Conservation (phyloP, 2,797 vertebrate genomes). For the Jordanella pulchra region DNA sequence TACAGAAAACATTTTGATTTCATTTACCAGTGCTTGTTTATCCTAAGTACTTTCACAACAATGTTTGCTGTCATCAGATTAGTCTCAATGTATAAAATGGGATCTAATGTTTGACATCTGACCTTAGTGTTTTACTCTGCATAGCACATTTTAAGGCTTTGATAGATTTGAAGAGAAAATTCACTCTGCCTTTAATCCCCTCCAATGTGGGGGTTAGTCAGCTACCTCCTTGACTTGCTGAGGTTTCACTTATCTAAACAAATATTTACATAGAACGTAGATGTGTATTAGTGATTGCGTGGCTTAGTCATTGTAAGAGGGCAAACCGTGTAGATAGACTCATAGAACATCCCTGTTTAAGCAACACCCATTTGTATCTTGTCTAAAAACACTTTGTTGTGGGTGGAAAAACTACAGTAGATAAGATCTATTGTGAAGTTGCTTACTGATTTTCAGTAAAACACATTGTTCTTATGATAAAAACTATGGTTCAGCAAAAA, state of each 20-base stretch:
- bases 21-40: not conserved
- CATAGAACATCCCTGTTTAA: not conserved
- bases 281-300: not conserved
- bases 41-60: not conserved
- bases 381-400: constrained; percentile 12
- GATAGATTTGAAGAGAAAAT: constrained; percentile 18
- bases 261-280: not conserved
- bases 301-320: constrained; percentile 11
- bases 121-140: constrained; percentile 31
- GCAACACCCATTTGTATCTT: constrained; percentile 19
- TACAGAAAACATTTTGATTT: not conserved
- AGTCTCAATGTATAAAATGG: constrained; percentile 35
- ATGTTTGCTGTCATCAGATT: not conserved
- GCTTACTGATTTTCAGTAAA: constrained; percentile 4
- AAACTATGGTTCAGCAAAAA: not conserved
- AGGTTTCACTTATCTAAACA: fast-evolving
- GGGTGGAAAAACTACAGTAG: constrained; percentile 8
- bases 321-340: not conserved
- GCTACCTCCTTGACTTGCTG: not conserved
- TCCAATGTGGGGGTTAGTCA: not conserved
- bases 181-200: not conserved
- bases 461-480: not conserved
- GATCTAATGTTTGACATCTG: constrained; percentile 46
- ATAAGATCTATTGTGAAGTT: constrained; percentile 13
- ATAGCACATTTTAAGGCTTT: constrained; percentile 24